A percentile compares a stretch with the other conserved stretches of the same genome.
Conservation (phyloP, 2,113 vertebrate genomes). For the Albula goreensis region DNA sequence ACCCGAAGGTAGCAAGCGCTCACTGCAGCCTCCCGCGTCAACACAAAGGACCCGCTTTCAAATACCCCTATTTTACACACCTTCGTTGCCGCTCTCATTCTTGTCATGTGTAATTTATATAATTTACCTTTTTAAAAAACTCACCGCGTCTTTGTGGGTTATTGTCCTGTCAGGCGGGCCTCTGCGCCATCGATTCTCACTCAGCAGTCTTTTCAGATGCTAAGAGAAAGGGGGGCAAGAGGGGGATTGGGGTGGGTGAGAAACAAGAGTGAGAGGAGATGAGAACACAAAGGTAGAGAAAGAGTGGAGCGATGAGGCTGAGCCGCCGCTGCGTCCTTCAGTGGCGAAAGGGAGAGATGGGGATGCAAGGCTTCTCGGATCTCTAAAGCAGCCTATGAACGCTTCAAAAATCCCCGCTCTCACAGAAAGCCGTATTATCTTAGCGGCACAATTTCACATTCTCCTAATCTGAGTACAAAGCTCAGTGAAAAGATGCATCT, state of each 20-base stretch:
- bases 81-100: slow-evolving; percentile 42
- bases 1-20: slow-evolving; percentile 48
- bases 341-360: slow-evolving; percentile 24
- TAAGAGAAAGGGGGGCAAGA: slow-evolving; percentile 65
- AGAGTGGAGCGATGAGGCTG: slow-evolving; percentile 37
- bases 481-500: background rate
- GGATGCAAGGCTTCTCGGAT: slow-evolving; percentile 21
- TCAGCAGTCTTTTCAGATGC: slow-evolving; percentile 78
- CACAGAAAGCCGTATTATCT: background rate
- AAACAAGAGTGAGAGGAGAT: slow-evolving; percentile 67
- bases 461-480: slow-evolving; percentile 20
- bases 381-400: slow-evolving; percentile 13
- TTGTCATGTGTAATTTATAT: slow-evolving; percentile 52
- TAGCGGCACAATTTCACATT: slow-evolving; percentile 6
- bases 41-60: slow-evolving; percentile 31
- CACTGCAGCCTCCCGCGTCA: slow-evolving; percentile 54
- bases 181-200: slow-evolving; percentile 80
- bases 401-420: slow-evolving; percentile 25
- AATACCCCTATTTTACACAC: slow-evolving; percentile 33
- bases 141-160: slow-evolving; percentile 80
- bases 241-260: slow-evolving; percentile 62
- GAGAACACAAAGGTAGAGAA: slow-evolving; percentile 73
- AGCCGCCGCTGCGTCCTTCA: slow-evolving; percentile 23
- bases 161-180: slow-evolving; percentile 80
- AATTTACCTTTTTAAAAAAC: slow-evolving; percentile 59